These are phyloP conservation scores for Menura novaehollandiae DNA, from an alignment of 2,113 vertebrate species.

Conservation along the genomic window DNA sequence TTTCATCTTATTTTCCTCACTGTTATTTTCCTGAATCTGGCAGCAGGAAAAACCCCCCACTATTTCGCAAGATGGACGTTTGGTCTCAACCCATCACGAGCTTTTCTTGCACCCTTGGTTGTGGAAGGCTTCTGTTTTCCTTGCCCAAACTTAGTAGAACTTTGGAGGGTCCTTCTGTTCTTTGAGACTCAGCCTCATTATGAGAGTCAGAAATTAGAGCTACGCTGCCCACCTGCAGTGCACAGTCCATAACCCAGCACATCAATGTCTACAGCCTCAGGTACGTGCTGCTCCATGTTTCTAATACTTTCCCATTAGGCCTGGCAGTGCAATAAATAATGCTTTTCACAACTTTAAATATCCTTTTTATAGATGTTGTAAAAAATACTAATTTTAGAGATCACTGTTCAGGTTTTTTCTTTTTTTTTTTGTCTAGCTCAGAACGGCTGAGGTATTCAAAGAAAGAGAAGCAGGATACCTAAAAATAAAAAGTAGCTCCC, in stretches of 20 bases:
- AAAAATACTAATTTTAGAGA: neutral
- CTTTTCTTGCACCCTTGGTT: neutral
- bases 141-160: neutral
- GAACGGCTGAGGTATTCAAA: neutral
- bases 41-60: neutral
- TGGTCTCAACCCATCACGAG: neutral
- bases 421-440: neutral
- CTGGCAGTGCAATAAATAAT: neutral
- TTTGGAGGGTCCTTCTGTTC: neutral
- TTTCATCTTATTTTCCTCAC: neutral
- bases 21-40: neutral
- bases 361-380: neutral
- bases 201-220: neutral
- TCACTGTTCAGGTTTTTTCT: neutral
- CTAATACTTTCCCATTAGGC: neutral
- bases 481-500: neutral
- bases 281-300: neutral
- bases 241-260: accelerated
- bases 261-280: neutral
- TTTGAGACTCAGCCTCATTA: neutral
- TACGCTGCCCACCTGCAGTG: neutral
- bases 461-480: neutral
- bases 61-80: neutral
- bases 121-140: neutral
- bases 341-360: neutral